phyloP scores from a whole-genome alignment of 1,140 invertebrate genomes.

The Tetramorium alpestre region DNA sequence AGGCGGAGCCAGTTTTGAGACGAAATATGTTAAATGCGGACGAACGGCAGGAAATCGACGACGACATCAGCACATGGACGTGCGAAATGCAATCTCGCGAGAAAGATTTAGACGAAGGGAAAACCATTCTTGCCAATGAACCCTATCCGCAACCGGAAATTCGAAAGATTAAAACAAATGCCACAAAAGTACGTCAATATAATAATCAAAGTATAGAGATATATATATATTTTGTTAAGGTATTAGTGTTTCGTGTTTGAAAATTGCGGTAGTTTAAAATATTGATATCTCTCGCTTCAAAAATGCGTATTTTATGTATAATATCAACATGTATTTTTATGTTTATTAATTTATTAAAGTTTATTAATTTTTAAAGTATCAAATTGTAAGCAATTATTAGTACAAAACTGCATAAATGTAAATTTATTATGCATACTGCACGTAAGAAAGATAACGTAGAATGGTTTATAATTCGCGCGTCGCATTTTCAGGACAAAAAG shows the following conservation, averaged over 20 bases:
- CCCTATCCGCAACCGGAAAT: constrained; percentile 68
- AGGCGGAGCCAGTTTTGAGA: constrained; percentile 83
- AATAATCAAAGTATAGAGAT: neutral
- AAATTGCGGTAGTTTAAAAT: neutral
- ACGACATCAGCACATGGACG: constrained; percentile 85
- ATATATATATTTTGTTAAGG: neutral
- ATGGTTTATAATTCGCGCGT: neutral
- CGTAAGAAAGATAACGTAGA: neutral
- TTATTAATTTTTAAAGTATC: neutral
- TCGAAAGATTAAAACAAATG: constrained; percentile 66
- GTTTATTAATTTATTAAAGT: neutral
- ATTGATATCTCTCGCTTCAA: neutral
- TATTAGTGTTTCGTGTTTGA: neutral
- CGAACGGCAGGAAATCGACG: constrained; percentile 82
- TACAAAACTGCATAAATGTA: neutral
- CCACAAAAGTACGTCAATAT: constrained; percentile 24
- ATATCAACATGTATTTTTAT: neutral
- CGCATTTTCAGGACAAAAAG: constrained; percentile 27
- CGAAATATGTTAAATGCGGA: constrained; percentile 80
- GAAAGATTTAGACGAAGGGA: constrained; percentile 78
- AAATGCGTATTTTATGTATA: neutral
- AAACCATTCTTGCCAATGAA: constrained; percentile 52
- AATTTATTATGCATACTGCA: neutral
- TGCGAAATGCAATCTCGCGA: constrained; percentile 84
- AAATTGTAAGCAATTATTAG: neutral